These are phyloP conservation scores for Eurystomus gularis DNA, from an alignment of 2,113 vertebrate genomes.

Conservation along the genomic window DNA sequence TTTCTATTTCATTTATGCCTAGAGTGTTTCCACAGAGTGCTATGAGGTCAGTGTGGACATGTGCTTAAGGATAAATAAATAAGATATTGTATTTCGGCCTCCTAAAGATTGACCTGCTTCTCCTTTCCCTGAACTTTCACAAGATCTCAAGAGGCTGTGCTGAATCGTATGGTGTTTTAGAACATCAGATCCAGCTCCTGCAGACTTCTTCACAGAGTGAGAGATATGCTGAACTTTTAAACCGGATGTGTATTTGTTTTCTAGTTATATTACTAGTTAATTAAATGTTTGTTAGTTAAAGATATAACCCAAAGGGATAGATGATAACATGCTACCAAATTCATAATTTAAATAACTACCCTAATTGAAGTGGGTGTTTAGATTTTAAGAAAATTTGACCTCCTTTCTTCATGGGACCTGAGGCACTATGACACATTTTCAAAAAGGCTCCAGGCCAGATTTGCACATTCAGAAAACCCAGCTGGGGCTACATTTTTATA, in stretches of 20 bases:
- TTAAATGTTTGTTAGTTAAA: not conserved
- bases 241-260: not conserved
- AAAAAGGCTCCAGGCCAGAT: not conserved
- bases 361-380: not conserved
- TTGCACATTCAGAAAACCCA: not conserved
- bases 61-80: not conserved
- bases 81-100: not conserved
- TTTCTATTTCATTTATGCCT: not conserved
- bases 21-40: not conserved
- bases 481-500: not conserved
- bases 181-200: not conserved
- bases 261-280: not conserved
- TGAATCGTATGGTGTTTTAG: not conserved
- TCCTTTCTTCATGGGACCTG: not conserved
- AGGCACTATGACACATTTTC: not conserved
- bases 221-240: not conserved
- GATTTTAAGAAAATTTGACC: not conserved
- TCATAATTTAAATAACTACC: not conserved
- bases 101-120: not conserved
- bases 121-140: not conserved
- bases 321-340: not conserved
- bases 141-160: not conserved
- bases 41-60: not conserved
- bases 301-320: not conserved
- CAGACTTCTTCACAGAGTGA: not conserved